Base-by-base conservation (phyloP, 2,888 invertebrate genomes). In the Zaprionus obscuricornis region DNA sequence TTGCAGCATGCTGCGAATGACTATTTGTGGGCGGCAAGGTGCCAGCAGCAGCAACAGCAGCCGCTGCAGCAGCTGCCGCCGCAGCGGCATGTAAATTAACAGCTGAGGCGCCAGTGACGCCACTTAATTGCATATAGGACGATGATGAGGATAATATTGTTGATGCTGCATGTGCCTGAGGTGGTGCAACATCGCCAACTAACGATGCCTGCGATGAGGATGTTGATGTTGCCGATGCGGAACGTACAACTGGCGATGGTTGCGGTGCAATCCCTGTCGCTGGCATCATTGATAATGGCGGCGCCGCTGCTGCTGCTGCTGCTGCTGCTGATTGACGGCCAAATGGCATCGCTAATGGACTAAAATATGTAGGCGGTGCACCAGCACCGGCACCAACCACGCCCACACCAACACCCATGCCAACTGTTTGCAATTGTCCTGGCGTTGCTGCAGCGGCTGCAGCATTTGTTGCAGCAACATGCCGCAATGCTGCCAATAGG, bases 141-240 rank as follows among this genome's bases (percentile, higher is more conserved):
- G 85, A 71, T 5, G 85, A 76, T 13, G 81, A 75, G 42, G 85
- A 85, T 74, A 82, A 76, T 63, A 82, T 73, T 11, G 75, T 85
- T 27, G 82, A 86, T 42, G 88, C 87, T 40, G 87, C 79, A 69
- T 88, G 89, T 1, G 90, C 90, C 74, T 89, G 88, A 1, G 90
- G 90, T n/a, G 89, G 90, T 17, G 85, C 85, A 46, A 79, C 79
- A 67, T 88, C 89, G 1, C 87, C 82, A 29, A 84, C 76, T 22
- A 89, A 60, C 16, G 89, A 89, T n/a, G 87, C 86, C 76, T 89
- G 89, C 18, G 89, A 88, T 37, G 89, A 89, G 33, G 89, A 89
- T 6, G 89, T 89, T 14, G 89, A 88, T 34, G 88, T 89, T 6
- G 88, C 88, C 42, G 92, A 75, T 82, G 95, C 95, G 76, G 88